Evolutionary conservation across 2,888 invertebrate genomes (phyloP).

Genomic region (Darwinula stevensoni): DNA sequence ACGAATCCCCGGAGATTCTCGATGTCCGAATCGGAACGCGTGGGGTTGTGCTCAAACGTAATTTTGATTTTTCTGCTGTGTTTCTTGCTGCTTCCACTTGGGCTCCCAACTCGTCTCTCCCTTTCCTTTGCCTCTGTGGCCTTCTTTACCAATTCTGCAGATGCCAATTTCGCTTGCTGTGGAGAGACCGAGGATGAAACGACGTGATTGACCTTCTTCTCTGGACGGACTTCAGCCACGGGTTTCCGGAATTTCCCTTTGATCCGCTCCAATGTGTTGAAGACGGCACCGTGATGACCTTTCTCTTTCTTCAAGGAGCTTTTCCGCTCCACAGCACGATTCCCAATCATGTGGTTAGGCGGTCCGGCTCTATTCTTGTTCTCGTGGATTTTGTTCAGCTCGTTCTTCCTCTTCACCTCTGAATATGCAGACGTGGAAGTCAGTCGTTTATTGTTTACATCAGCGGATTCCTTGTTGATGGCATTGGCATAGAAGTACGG

Average conservation of each 20-base stretch:
- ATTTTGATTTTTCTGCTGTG: neutral
- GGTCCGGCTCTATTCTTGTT: too few relatives aligned
- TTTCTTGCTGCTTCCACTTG: neutral
- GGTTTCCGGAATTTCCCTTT: slow-evolving; percentile 1
- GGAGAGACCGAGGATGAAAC: too few relatives aligned
- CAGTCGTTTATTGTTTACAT: neutral
- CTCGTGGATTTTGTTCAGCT: too few relatives aligned
- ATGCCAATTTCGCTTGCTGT: neutral
- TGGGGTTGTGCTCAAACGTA: slow-evolving; percentile 1
- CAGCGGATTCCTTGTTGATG: neutral
- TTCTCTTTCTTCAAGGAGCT: neutral
- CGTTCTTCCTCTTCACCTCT: slow-evolving; percentile 1
- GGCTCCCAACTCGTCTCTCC: neutral
- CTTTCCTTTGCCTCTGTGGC: neutral
- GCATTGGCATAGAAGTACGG: neutral
- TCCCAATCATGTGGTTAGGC: neutral
- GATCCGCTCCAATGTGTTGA: slow-evolving; percentile 2
- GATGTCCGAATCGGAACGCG: neutral
- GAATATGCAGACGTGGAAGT: too few relatives aligned
- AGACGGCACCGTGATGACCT: neutral
- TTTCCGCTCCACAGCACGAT: neutral
- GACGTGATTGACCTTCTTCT: too few relatives aligned
- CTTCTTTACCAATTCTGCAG: neutral
- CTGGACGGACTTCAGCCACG: neutral
- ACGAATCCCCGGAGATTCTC: slow-evolving; percentile 1